Evolutionary conservation across 2,797 vertebrate genomes (phyloP), one percentile per base, ranked within the genome.

Genomic region (Naso thynnoides): DNA sequence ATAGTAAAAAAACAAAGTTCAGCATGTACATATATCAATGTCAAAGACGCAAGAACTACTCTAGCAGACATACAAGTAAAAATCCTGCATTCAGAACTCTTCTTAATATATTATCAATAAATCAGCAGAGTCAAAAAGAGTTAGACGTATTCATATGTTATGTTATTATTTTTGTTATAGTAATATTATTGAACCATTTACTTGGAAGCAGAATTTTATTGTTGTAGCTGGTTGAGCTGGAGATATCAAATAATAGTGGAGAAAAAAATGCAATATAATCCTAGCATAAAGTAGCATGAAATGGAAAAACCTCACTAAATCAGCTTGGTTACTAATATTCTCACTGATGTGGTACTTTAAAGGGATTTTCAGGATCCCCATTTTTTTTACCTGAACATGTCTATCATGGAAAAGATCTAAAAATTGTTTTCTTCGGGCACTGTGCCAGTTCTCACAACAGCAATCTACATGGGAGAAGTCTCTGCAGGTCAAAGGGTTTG

Each of bases 401-500:
- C 73, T 47, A 70, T 53, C 71, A 70, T 67, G 67, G 63, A 52
- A 78, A 67, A 60, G 29, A 29, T 33, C 67, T 68, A 57, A 73
- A 82, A 69, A 60, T 44, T 67, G 59, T 69, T 75, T 85, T 86
- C 62, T 83, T 11, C 29, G 26, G 82, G 81, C 79, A 27, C 21
- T 2, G 54, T 81, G 87, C 79, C 85, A 89, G 50, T 33, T 76
- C 86, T 89, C 78, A 73, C 86, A 85, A 47, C 54, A 60, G 73
- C 58, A 33, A 70, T 68, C 74, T 26, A 82, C 59, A 76, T 58
- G 48, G 64, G 53, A 81, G 75, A 80, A 86, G 84, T 80, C 77
- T 65, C 33, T 31, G 67, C n/a, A 2, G 70, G 76, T 75, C 77
- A 67, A 23, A 58, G 78, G 70, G 60, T 78, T 63, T 55, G 47